Conservation (phyloP, 2,113 vertebrate genomes). For the Bostrychus sinensis region DNA sequence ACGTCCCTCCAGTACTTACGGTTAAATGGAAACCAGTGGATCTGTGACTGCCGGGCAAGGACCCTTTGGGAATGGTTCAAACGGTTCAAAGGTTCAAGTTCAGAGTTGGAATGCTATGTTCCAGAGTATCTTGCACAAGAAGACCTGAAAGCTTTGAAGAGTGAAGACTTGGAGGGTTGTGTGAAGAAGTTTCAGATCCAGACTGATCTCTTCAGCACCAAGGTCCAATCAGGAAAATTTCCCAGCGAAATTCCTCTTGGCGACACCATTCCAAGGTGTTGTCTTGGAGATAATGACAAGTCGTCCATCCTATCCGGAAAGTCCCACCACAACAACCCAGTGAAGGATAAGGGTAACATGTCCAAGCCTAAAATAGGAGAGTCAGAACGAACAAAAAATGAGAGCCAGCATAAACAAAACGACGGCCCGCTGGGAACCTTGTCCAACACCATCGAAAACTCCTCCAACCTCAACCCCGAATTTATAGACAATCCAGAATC, state of each 20-base stretch:
- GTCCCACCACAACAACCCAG: slow-evolving; percentile 86
- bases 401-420: slow-evolving; percentile 90
- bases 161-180: slow-evolving; percentile 88
- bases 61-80: slow-evolving; percentile 97
- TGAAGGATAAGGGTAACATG: slow-evolving; percentile 92
- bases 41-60: slow-evolving; percentile 94
- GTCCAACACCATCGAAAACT: slow-evolving; percentile 87
- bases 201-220: slow-evolving; percentile 85
- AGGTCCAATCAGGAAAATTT: slow-evolving; percentile 81
- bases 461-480: slow-evolving; percentile 85
- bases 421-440: slow-evolving; percentile 93
- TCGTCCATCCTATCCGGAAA: slow-evolving; percentile 90
- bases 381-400: slow-evolving; percentile 85
- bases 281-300: slow-evolving; percentile 89
- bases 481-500: slow-evolving; percentile 86
- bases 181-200: slow-evolving; percentile 83
- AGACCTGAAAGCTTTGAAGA: slow-evolving; percentile 89
- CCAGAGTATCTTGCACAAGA: slow-evolving; percentile 84
- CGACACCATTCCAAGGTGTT: slow-evolving; percentile 84
- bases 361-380: slow-evolving; percentile 88
- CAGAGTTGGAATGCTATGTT: slow-evolving; percentile 89
- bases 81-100: slow-evolving; percentile 95
- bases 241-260: slow-evolving; percentile 77
- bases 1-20: slow-evolving; percentile 92
- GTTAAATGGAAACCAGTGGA: slow-evolving; percentile 96